These are phyloP conservation scores for Atta colombica DNA, from an alignment of 1,140 invertebrate species.

Conservation along the genomic window DNA sequence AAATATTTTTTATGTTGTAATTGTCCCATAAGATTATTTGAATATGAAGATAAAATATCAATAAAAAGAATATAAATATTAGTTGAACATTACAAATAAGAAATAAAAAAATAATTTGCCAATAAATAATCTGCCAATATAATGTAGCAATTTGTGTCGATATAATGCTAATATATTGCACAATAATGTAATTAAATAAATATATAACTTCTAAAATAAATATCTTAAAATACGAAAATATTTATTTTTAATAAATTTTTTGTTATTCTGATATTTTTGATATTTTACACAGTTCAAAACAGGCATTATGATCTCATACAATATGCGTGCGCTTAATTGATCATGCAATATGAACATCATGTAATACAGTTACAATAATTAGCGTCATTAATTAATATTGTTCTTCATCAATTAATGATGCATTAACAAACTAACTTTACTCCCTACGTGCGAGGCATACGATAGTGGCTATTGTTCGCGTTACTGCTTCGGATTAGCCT, in stretches of 20 bases:
- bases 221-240: neutral
- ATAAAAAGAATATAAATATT: neutral
- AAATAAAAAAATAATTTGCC: neutral
- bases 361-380: conserved; percentile 22
- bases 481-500: conserved; percentile 32
- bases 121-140: neutral
- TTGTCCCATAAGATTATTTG: neutral
- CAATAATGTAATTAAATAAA: neutral
- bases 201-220: neutral
- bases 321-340: conserved; percentile 5
- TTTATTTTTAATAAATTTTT: neutral
- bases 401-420: conserved; percentile 35
- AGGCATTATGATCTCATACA: neutral
- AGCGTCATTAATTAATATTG: conserved; percentile 31
- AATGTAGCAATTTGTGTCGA: neutral
- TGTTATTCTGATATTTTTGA: neutral
- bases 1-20: neutral
- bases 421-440: conserved; percentile 30
- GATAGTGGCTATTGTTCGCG: conserved; percentile 49
- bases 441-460: conserved; percentile 7
- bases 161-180: neutral
- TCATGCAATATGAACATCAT: neutral
- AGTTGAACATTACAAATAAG: neutral
- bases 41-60: neutral
- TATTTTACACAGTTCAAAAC: neutral